Conservation (phyloP, 2,797 vertebrate species). For the Hoplostethus mediterraneus region DNA sequence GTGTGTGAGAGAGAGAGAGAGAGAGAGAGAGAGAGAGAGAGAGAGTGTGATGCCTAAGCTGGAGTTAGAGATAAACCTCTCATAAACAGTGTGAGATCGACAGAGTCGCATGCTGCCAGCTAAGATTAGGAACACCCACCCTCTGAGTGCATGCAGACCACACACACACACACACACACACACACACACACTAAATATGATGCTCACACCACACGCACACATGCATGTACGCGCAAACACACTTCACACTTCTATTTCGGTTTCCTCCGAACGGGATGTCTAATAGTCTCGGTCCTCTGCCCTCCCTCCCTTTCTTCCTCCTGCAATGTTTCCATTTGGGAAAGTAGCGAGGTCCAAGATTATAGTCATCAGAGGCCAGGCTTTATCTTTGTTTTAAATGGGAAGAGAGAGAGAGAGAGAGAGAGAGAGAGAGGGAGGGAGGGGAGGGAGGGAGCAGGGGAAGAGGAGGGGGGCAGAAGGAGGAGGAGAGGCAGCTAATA, state of each 20-base stretch:
- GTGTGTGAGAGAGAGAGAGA: constrained; percentile 1
- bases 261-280: constrained; percentile 32
- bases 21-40: no score
- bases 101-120: constrained; percentile 58
- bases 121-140: constrained; percentile 63
- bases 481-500: constrained; percentile 60
- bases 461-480: constrained; percentile 8
- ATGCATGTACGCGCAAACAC: constrained; percentile 1
- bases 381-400: constrained; percentile 62
- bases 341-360: constrained; percentile 54
- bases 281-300: constrained; percentile 22
- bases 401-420: constrained; percentile 10
- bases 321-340: constrained; percentile 49
- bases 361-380: constrained; percentile 51
- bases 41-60: constrained; percentile 47
- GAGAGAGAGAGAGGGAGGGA: neutral
- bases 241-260: constrained; percentile 18
- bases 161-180: constrained; percentile 6
- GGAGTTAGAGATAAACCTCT: constrained; percentile 69
- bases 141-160: constrained; percentile 17
- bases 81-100: constrained; percentile 65
- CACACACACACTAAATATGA: neutral
- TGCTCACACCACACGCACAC: constrained; percentile 12
- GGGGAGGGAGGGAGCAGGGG: neutral
- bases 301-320: constrained; percentile 28